Conservation (phyloP, 2,888 invertebrate genomes). For the Morpho deidamia region DNA sequence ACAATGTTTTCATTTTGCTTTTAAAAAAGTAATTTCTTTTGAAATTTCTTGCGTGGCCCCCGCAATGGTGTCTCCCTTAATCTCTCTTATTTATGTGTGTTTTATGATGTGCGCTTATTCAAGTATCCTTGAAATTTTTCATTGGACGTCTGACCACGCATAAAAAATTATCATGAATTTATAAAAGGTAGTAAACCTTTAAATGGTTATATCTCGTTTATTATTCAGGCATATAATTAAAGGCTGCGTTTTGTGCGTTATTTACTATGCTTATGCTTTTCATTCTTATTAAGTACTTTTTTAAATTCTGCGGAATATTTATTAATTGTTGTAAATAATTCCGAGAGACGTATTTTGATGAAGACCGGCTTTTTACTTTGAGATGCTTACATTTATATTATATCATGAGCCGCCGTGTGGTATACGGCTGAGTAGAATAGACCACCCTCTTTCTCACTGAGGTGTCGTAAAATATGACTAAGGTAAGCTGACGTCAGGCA, state of each 20-base stretch:
- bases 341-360: no score
- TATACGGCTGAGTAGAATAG: no score
- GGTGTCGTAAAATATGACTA: no score
- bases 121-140: conserved; percentile 48
- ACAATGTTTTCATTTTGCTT: conserved; percentile 57
- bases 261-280: background rate
- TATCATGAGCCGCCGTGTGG: no score
- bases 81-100: conserved; percentile 66
- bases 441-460: no score
- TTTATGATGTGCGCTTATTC: conserved; percentile 60
- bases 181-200: conserved; percentile 33
- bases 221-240: conserved; percentile 21
- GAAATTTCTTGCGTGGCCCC: conserved; percentile 47
- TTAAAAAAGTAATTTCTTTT: conserved; percentile 52
- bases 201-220: conserved; percentile 26
- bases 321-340: no score
- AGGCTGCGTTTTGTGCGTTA: conserved; percentile 13
- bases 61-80: conserved; percentile 59
- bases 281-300: no score
- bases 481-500: no score
- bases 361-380: no score
- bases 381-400: no score
- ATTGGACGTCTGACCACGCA: conserved; percentile 38
- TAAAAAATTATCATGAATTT: conserved; percentile 38
- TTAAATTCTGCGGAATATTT: no score